These are phyloP conservation scores for Regulus satrapa DNA, from an alignment of 2,113 vertebrate species.

Conservation along the genomic window DNA sequence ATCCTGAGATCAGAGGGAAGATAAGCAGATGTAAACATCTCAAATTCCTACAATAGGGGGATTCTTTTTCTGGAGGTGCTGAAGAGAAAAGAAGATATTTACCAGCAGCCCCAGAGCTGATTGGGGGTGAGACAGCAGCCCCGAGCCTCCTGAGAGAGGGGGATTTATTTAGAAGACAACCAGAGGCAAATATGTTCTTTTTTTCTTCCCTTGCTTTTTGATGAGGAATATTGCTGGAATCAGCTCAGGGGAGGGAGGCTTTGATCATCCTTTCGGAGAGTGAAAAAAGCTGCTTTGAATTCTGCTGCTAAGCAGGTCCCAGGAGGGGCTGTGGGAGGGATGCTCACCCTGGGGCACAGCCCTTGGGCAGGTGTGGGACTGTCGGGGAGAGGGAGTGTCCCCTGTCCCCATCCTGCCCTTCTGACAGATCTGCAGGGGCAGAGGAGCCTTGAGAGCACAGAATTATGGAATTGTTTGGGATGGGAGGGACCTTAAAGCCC, in stretches of 20 bases:
- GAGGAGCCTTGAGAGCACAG: not conserved
- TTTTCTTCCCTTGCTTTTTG: not conserved
- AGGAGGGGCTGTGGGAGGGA: not conserved
- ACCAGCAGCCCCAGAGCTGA: not conserved
- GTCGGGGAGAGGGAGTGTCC: fast-evolving
- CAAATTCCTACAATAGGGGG: not conserved
- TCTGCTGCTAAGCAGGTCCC: not conserved
- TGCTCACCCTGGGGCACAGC: not conserved
- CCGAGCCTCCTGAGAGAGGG: not conserved
- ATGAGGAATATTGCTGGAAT: conserved; percentile 39
- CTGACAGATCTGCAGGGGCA: not conserved
- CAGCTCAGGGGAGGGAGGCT: conserved; percentile 22
- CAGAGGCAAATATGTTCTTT: conserved; percentile 23
- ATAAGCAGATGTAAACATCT: conserved; percentile 45
- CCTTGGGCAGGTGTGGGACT: not conserved
- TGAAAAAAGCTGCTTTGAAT: conserved; percentile 34
- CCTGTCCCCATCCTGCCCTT: not conserved
- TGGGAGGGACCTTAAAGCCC: fast-evolving
- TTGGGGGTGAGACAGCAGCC: not conserved
- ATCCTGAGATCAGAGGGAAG: conserved; percentile 1
- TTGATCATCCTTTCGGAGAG: conserved; percentile 7
- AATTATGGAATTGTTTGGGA: not conserved
- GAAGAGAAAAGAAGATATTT: not conserved
- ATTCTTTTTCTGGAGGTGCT: not conserved
- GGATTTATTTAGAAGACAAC: conserved; percentile 49